phyloP scores from a whole-genome alignment of 2,888 invertebrate genomes.

The Chaitophorus viminalis region DNA sequence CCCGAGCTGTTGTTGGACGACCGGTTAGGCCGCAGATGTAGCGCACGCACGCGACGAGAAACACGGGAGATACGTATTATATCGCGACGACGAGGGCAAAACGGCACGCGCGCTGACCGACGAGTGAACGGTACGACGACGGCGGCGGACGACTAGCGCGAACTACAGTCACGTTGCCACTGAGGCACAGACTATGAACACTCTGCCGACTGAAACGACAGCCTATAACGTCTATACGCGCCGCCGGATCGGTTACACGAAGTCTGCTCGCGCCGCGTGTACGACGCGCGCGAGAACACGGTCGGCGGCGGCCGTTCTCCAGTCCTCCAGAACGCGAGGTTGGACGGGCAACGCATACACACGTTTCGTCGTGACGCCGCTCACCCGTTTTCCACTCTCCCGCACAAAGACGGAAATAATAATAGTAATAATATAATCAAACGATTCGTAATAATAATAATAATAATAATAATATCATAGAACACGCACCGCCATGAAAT shows the following conservation, averaged over 20 bases:
- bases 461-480: neutral
- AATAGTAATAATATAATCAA: neutral
- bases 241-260: constrained; percentile 36
- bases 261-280: neutral
- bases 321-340: neutral
- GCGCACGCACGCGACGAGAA: too few species aligned
- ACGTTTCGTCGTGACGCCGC: neutral
- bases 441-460: neutral
- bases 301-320: constrained; percentile 7
- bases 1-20: too few species aligned
- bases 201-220: neutral
- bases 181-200: too few species aligned
- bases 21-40: too few species aligned
- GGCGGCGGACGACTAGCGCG: constrained; percentile 26
- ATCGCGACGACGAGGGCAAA: too few species aligned
- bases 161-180: constrained; percentile 58
- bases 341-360: neutral
- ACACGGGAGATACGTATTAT: too few species aligned
- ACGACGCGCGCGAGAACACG: constrained; percentile 14
- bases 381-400: neutral
- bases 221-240: constrained; percentile 1
- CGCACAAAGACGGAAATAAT: neutral
- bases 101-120: neutral
- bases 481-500: neutral
- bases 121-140: too few species aligned